Base-by-base conservation (phyloP, 2,113 vertebrate species). In the Hippolais icterina region DNA sequence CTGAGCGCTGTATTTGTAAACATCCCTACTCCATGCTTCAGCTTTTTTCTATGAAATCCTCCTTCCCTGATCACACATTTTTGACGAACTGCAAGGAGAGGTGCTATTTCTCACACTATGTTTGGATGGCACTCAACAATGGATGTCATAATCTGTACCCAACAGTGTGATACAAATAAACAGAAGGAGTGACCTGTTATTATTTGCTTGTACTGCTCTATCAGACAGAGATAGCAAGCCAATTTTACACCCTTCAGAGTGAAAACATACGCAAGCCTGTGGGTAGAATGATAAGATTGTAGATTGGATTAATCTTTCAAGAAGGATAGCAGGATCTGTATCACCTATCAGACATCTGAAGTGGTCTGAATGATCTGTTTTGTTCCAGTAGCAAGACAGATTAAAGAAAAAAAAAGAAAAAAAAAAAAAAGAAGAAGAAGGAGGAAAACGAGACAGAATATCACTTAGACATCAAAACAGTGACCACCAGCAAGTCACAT, bases 181-280 rank as follows among this genome's bases (percentile, higher is more conserved):
- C 42, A 95, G 80, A 47, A 92, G 47, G 63, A 90, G 79, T 41
- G 75, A 88, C 93, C 86, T 0, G 0, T 61, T 94, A 57, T 94
- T 94, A 88, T 85, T 94, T 93, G 46, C 66, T 88, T 92, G 88
- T 83, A 72, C 42, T 85, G 70, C 82, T 94, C 59, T 86, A 76
- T 92, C 82, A 87, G 74, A 60, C 22, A 93, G 84, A 84, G 81
- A 54, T 44, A 76, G 84, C 59, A 89, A 91, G 74, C 11, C 95
- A 91, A 93, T 96, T 96, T 96, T 95, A 87, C 78, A 96, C 61
- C 50, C 63, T 91, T 96, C 61, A 61, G 59, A 91, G 53, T 59
- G 84, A 89, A 95, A 87, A 83, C 65, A 84, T 20, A 94, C 49
- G 2, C 87, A 84, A 91, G 57, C 81, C 81, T 94, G 77, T 1